Conservation (phyloP, 2,797 vertebrate species). For the Sciaenops ocellatus region DNA sequence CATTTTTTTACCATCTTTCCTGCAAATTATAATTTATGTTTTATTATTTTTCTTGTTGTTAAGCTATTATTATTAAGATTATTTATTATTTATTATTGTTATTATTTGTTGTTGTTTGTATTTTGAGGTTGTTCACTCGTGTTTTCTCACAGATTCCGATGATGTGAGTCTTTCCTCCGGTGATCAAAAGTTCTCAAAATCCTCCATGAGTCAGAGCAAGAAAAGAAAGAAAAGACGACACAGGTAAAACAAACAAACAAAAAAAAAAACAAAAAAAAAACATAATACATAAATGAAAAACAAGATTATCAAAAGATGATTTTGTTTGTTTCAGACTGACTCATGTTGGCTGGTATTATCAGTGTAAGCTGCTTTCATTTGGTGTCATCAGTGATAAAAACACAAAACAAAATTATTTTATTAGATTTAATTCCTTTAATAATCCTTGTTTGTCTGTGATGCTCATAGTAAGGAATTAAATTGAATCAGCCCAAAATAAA, state of each 20-base stretch:
- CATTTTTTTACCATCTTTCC: background rate
- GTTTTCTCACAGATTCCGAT: conserved; percentile 91
- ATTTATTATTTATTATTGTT: background rate
- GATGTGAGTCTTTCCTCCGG: conserved; percentile 91
- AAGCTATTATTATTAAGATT: background rate
- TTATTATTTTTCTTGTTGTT: background rate
- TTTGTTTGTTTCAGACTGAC: background rate
- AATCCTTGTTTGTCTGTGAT: background rate
- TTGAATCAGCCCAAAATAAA: background rate
- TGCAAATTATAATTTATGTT: background rate
- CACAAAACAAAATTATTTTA: too few species aligned
- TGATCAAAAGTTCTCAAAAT: conserved; percentile 93
- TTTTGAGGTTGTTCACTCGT: background rate
- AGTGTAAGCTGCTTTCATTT: background rate
- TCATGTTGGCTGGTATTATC: background rate
- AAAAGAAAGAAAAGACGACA: conserved; percentile 98
- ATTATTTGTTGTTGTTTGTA: background rate
- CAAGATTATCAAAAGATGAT: background rate
- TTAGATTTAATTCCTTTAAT: background rate
- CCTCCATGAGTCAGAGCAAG: conserved; percentile 93
- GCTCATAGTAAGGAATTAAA: background rate
- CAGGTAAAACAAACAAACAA: conserved; percentile 83
- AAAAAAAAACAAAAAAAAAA: background rate
- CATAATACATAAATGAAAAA: background rate
- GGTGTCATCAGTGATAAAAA: background rate